These are phyloP conservation scores for Dasyprocta punctata DNA, from an alignment of 2,113 vertebrate species.

Conservation along the genomic window DNA sequence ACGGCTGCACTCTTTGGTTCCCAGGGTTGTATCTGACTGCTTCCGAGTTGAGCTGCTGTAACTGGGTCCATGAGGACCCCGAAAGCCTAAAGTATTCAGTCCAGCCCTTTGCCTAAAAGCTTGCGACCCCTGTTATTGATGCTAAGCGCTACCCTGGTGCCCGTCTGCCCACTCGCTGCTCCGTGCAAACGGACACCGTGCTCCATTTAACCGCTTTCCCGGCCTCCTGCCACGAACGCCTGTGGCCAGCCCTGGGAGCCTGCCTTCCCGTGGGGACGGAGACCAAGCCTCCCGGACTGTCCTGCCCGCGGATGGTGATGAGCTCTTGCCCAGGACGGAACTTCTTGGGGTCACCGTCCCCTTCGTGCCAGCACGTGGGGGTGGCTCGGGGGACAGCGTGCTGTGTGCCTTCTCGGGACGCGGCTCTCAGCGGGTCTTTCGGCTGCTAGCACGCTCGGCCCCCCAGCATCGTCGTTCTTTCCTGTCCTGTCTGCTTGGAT, in stretches of 20 bases:
- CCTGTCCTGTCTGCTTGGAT: background rate
- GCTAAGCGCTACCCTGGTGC: background rate
- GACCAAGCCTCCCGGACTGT: background rate
- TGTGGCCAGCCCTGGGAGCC: background rate
- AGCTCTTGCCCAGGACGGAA: no score
- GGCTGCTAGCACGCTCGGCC: background rate
- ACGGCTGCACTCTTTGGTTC: background rate
- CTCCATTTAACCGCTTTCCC: background rate
- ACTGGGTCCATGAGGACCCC: background rate
- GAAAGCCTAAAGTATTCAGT: background rate
- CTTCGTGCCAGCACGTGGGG: background rate
- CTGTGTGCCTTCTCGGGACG: background rate
- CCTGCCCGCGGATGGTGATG: no score
- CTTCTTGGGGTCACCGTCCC: no score
- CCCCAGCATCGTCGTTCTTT: background rate
- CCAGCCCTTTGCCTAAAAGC: background rate
- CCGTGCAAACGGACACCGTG: background rate
- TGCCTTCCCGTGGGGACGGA: background rate
- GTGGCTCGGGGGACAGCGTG: no score
- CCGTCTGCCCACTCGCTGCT: background rate
- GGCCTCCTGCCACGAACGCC: background rate
- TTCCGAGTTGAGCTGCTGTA: background rate
- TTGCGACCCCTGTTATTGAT: accelerated
- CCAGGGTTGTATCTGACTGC: background rate
- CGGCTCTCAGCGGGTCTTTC: background rate